Evolutionary conservation across 2,888 invertebrate genomes (phyloP), one percentile per base, ranked within the genome.

Genomic region (Euproctis similis): DNA sequence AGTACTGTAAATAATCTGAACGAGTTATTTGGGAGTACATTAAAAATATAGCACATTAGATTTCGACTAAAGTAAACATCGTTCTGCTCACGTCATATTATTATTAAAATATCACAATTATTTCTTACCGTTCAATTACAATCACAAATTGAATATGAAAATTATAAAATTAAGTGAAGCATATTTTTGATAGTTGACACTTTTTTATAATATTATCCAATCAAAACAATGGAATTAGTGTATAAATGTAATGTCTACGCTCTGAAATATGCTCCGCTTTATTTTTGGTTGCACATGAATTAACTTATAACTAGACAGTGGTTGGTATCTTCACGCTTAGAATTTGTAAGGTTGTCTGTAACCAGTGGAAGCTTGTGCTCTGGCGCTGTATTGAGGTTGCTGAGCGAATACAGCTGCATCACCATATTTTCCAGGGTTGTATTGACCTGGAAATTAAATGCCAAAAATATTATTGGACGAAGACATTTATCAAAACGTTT

Each of bases 381-480:
- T 67, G 11, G 68, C 66, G 50, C 17, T 34, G 27, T 59, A 68
- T 10, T 61, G 58, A 21, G 59, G 71, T 28, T 71, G 70, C n/a
- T 38, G 45, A 4, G 0, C 20, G 14, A 31, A 43, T 1, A 47
- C 59, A 1, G 60, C 56, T 7, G 53, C 66, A 8, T 66, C 71
- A 12, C 71, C 76, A 48, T 84, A 77, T 48, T 82, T 81, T 28
- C 57, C 71, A 7, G 82, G 72, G 62, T 74, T 78, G 75, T 84
- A 84, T 51, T 74, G 77, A 59, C 82, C 82, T 84, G 72, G 2
- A 35, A 77, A 69, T 31, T 30, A 1, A 8, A 14, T 28, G 38
- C n/a, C n/a, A n/a, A n/a, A n/a, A n/a, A n/a, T n/a, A n/a, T n/a
- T n/a, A n/a, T n/a, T n/a, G n/a, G n/a, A n/a, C n/a, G n/a, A n/a